Evolutionary conservation across 2,888 invertebrate species (phyloP).

Genomic region (Bruchidius siliquastri): DNA sequence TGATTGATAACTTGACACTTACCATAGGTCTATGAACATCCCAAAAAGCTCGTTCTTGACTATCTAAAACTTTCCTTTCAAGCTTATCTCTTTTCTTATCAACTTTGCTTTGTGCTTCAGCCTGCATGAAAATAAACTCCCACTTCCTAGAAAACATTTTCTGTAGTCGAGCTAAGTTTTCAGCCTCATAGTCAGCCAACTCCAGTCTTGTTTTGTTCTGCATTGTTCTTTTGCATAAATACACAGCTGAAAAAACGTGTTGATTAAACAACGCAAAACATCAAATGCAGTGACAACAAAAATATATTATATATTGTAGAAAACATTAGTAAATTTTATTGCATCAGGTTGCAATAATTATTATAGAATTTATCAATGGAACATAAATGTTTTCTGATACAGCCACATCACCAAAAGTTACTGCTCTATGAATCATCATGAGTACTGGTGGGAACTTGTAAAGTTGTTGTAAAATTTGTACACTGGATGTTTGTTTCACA

Average conservation of each 20-base stretch:
- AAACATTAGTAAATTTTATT: too few species aligned
- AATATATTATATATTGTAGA: background rate
- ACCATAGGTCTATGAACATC: constrained; percentile 99
- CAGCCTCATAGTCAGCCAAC: constrained; percentile 97
- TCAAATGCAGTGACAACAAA: constrained; percentile 10
- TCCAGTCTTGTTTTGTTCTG: constrained; percentile 98
- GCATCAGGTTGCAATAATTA: too few species aligned
- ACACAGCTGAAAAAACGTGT: constrained; percentile 75
- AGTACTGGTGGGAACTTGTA: too few species aligned
- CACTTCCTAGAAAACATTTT: constrained; percentile 99
- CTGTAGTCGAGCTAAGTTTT: constrained; percentile 93
- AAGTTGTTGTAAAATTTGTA: too few species aligned
- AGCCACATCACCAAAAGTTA: too few species aligned
- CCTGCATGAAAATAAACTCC: constrained; percentile 99
- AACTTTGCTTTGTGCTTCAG: constrained; percentile 85
- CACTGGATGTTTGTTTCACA: too few species aligned
- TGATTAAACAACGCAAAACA: too few species aligned
- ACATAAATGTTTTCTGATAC: too few species aligned
- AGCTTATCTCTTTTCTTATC: constrained; percentile 98
- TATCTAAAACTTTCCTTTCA: constrained; percentile 96
- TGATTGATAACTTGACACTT: too few species aligned
- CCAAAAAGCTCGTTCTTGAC: constrained; percentile 99
- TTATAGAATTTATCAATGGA: too few species aligned
- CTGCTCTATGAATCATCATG: too few species aligned
- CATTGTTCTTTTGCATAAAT: constrained; percentile 98